Base-by-base conservation (phyloP, 2,888 invertebrate species). In the Sceliomorpha sp. region DNA sequence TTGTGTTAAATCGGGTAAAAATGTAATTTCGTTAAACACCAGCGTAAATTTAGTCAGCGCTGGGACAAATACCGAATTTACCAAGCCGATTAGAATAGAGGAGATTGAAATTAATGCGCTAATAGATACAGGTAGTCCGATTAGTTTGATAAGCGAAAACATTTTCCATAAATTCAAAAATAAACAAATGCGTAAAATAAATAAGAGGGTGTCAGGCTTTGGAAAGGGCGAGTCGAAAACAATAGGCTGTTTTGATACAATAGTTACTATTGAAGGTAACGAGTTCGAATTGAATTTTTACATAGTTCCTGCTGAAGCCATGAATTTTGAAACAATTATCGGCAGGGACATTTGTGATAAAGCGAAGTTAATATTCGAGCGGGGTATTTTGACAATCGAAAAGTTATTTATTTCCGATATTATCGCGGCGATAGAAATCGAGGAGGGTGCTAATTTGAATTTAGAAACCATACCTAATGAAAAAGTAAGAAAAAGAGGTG, bases 111-210 rank as follows among this genome's bases (percentile, higher is more conserved):
- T n/a, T n/a, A n/a, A n/a, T n/a, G n/a, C n/a, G n/a, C n/a, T 55
- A 12, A 31, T 56, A 12, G 56, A 45, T 45, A 36, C 56, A 0
- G 56, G 56, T 24, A 56, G 56, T 29, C 39, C 9, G 7, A 20
- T 51, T 9, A 51, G 39, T 13, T 29, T 37, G 7, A 31, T 51
- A 15, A 24, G 31, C 15, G 27, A 37, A 24, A 20, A 47, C n/a
- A 8, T 47, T 1, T 34, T 10, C 13, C 3, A 10, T 17, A 20
- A 10, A 3, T 34, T 17, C 0, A 32, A 47, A 32, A 34, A 8
- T 13, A 27, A 10, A 6, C 20, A 32, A 1, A 20, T 13, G 12
- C 5, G 24, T 10, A 9, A 32, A 2, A 12, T 12, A 8, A 47
- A 15, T 47, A 13, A 14, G 14, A 10, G 1, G 9, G 17, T 47